Base-by-base conservation (phyloP, 2,888 invertebrate species). In the Sceliomorpha sp. region DNA sequence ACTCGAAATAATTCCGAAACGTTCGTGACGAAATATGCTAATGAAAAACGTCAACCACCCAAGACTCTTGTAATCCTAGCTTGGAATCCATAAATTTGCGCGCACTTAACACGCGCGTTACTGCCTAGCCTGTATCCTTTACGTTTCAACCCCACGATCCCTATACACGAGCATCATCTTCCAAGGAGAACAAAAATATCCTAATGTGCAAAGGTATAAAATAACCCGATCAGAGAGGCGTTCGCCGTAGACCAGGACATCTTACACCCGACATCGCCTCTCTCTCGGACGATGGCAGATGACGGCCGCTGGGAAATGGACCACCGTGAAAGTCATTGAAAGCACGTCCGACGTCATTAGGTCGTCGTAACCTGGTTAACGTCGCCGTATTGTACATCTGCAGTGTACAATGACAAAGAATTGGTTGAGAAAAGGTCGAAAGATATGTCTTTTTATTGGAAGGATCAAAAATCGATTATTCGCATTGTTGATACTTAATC, bases 271-370 rank as follows among this genome's bases (percentile, higher is more conserved):
- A 67, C 66, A 72, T 67, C 62, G 70, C 75, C 70, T 75, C 72
- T 75, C 72, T 60, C 48, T 74, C 51, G 62, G 72, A 68, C 45
- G 71, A 70, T 48, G 66, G 74, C 87, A 87, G 85, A 83, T 81
- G 87, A 86, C 77, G 74, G 76, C 75, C 86, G 86, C 80, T 85
- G 86, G 85, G 84, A 86, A 85, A 86, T 86, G 85, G 87, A 87
- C 87, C 87, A 87, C 87, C 87, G 62, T 81, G 84, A 82, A 79
- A 75, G 70, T 26, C 39, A 53, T 36, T 40, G 34, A 29, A 45
- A 58, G 40, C 50, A 17, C 27, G 50, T 42, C 31, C 17, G 15
- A 48, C 50, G 48, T 34, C 15, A 31, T 56, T 37, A 24, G 42
- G 39, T 45, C 42, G 55, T 48, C 36, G 44, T 55, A 37, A 51